Evolutionary conservation across 2,113 vertebrate species (phyloP), one percentile per base, ranked within the genome.

Genomic region (Pavo muticus): DNA sequence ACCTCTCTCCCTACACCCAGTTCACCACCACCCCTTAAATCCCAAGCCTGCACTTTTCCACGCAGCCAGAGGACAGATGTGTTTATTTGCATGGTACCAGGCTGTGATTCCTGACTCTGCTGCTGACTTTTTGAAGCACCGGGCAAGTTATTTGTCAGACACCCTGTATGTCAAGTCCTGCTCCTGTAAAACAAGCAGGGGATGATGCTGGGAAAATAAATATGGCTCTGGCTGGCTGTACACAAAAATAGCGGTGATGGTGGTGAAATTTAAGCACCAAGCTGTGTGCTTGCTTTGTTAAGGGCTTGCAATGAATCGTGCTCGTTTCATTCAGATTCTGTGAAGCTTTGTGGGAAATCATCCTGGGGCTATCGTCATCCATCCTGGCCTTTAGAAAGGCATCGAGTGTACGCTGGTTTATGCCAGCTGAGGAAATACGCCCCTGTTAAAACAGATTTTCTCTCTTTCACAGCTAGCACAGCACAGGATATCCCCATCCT

Each of bases 181-280:
- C 83, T 91, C 60, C 75, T 88, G 72, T 88, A 94, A 95, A 95
- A 88, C 83, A 88, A 96, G 83, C 69, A 86, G 30, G 25, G 79
- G 25, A 64, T 73, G 78, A 85, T 30, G 60, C 85, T 88, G 90
- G 76, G 90, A 84, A 93, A 90, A 96, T 86, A 96, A 94, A 84
- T 45, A 83, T 30, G 78, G 69, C 59, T n/a, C 65, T 86, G 79
- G 40, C 56, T 94, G 82, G 54, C 84, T 82, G 71, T 69, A 61
- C 63, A 37, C 91, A 88, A 96, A 93, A 91, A 79, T 71, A 93
- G 60, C 9, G 2, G 72, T 6, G 82, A 17, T 40, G 2, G 65
- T 87, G 84, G 63, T 72, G 87, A 77, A 76, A 65, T 91, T 74
- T 16, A 60, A 91, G 85, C 23, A 47, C 81, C 87, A 87, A 94